phyloP scores from a whole-genome alignment of 2,113 vertebrate species.

The Alligator sinensis region DNA sequence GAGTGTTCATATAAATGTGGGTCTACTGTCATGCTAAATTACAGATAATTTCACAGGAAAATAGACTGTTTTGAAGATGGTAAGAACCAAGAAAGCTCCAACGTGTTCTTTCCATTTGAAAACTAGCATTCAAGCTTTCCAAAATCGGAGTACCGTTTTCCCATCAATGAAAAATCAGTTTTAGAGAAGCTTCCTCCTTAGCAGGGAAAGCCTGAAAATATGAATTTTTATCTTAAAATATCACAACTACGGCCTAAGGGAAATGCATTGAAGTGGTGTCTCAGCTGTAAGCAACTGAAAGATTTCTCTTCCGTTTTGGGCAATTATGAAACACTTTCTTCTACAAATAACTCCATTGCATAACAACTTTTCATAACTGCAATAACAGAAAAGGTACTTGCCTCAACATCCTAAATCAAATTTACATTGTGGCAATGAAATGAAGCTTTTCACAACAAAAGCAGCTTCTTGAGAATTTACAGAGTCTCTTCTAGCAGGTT shows the following conservation, averaged over 20 bases:
- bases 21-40: too few relatives aligned
- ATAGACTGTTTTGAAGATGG: too few relatives aligned
- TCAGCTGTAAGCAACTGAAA: neutral
- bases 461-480: constrained; percentile 31
- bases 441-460: constrained; percentile 61
- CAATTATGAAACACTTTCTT: constrained; percentile 51
- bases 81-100: too few relatives aligned
- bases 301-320: neutral
- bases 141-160: too few relatives aligned
- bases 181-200: neutral
- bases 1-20: too few relatives aligned
- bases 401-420: constrained; percentile 69
- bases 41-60: too few relatives aligned
- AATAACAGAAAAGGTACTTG: constrained; percentile 53
- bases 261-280: neutral
- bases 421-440: constrained; percentile 33
- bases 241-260: neutral
- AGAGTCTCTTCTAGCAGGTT: constrained; percentile 49
- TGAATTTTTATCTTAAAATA: constrained; percentile 3
- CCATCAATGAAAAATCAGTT: neutral
- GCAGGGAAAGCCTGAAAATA: neutral
- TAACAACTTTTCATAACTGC: constrained; percentile 61
- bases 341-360: constrained; percentile 51
- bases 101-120: too few relatives aligned
- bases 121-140: too few relatives aligned